Conservation (phyloP, 1,140 invertebrate species). For the Dendroctonus valens region DNA sequence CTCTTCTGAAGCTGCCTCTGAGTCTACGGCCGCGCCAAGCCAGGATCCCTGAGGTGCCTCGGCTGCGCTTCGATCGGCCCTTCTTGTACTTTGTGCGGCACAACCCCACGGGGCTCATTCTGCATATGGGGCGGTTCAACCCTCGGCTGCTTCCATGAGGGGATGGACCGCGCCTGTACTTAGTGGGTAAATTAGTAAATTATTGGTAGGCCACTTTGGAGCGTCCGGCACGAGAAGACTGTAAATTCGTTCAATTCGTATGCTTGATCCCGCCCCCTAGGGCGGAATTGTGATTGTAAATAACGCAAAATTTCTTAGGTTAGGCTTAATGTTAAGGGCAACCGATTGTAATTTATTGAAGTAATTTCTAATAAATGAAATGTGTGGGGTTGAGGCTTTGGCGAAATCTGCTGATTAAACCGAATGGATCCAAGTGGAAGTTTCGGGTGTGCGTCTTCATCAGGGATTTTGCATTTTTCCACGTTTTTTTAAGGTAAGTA, state of each 20-base stretch:
- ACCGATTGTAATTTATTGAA: no score
- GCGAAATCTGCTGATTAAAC: no score
- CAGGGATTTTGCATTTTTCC: no score
- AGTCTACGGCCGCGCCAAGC: slow-evolving; percentile 68
- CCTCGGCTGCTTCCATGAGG: slow-evolving; percentile 68
- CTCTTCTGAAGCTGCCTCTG: slow-evolving; percentile 61
- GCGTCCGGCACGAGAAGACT: slow-evolving; percentile 7
- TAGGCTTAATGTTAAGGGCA: no score
- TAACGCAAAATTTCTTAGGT: no score
- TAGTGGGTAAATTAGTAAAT: neutral
- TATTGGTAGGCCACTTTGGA: neutral
- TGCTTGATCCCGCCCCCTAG: no score
- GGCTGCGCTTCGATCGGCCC: slow-evolving; percentile 78
- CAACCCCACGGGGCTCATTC: slow-evolving; percentile 81
- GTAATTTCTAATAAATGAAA: no score
- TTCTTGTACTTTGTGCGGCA: slow-evolving; percentile 84
- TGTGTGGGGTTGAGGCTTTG: no score
- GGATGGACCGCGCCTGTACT: neutral
- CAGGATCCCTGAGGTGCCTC: slow-evolving; percentile 64
- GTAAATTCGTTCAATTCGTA: neutral
- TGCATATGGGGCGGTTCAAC: slow-evolving; percentile 83
- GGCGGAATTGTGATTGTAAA: no score
- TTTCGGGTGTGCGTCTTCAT: no score
- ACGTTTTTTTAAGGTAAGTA: no score
- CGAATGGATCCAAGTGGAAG: no score